Conservation (phyloP, 2,888 invertebrate species). For the Scaeva pyrastri region DNA sequence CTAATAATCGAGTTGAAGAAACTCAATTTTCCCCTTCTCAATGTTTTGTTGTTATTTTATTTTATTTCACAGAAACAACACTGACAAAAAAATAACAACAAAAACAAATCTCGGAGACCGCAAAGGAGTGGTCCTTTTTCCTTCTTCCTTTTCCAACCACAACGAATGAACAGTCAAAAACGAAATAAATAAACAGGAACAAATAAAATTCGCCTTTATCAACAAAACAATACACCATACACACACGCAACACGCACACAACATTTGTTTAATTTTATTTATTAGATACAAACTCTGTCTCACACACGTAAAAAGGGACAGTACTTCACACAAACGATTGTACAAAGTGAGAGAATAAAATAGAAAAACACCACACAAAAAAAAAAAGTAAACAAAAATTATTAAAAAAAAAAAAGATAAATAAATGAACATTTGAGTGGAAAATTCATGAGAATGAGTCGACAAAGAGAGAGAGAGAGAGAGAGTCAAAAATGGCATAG, state of each 20-base stretch:
- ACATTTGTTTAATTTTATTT: too few relatives aligned
- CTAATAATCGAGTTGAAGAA: constrained; percentile 9
- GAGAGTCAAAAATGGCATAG: constrained; percentile 10
- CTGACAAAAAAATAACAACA: neutral
- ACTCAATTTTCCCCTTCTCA: neutral
- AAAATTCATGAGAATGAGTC: constrained; percentile 17
- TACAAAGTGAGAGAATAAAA: constrained; percentile 40
- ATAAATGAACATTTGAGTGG: constrained; percentile 27
- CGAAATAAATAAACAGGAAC: constrained; percentile 1
- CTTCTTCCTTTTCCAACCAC: neutral
- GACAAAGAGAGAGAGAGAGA: neutral
- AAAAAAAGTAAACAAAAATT: constrained; percentile 17
- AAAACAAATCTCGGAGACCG: neutral
- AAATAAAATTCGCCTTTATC: constrained; percentile 9
- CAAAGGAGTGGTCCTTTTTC: constrained; percentile 27
- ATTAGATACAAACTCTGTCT: neutral
- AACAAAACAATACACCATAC: neutral
- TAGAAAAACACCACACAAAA: constrained; percentile 28
- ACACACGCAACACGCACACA: constrained; percentile 7
- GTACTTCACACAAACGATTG: neutral
- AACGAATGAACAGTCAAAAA: constrained; percentile 9
- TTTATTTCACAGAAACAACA: neutral
- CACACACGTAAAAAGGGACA: constrained; percentile 31
- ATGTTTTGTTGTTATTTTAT: too few relatives aligned
- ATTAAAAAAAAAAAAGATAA: too few relatives aligned